A percentile compares a stretch with the other conserved stretches of the same genome.
phyloP scores from a whole-genome alignment of 2,888 invertebrate species.

The Griposia aprilina region DNA sequence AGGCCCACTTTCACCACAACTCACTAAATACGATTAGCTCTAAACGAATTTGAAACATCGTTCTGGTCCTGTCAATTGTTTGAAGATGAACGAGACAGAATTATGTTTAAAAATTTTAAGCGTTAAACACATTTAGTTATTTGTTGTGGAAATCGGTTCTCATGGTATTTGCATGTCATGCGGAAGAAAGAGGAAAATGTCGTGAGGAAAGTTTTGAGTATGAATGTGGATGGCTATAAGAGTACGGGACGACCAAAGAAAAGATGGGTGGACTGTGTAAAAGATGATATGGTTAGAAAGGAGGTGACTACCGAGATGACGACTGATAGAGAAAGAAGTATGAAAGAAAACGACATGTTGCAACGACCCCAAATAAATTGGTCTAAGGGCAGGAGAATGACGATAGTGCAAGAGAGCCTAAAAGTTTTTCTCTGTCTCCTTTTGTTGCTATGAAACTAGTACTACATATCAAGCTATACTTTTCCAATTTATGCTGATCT shows the following conservation, averaged over 20 bases:
- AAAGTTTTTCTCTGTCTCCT: constrained; percentile 8
- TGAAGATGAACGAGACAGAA: background rate
- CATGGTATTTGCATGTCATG: background rate
- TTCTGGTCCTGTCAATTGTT: background rate
- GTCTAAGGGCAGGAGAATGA: background rate
- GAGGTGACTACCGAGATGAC: too few relatives aligned
- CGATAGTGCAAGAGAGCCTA: background rate
- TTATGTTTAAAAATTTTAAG: background rate
- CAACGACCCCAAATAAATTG: too few relatives aligned
- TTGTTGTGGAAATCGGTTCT: background rate
- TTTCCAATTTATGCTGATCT: background rate
- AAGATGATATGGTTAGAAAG: too few relatives aligned
- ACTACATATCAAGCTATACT: too few relatives aligned
- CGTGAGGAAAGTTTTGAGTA: too few relatives aligned
- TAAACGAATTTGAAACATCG: background rate
- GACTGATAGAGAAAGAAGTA: too few relatives aligned
- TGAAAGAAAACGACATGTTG: too few relatives aligned
- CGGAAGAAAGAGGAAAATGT: too few relatives aligned
- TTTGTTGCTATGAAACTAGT: constrained; percentile 26
- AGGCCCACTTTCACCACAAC: background rate
- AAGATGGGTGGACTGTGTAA: too few relatives aligned
- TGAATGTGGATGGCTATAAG: too few relatives aligned
- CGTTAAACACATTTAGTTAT: background rate
- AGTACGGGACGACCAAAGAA: too few relatives aligned
- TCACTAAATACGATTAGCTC: background rate